Conservation (phyloP, 2,888 invertebrate species). For the Callosobruchus maculatus region DNA sequence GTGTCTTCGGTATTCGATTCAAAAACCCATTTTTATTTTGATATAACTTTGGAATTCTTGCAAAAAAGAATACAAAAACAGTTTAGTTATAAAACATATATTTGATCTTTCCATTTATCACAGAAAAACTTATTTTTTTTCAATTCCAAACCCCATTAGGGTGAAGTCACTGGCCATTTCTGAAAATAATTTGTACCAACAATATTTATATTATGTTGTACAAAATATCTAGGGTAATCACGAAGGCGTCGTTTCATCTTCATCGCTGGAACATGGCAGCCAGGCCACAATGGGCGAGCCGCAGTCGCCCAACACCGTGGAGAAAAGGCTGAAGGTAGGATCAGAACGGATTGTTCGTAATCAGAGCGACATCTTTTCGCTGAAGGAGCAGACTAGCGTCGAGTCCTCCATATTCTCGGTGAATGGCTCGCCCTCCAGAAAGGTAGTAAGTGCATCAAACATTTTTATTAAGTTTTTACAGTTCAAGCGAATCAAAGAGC, state of each 20-base stretch:
- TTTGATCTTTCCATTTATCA: no score
- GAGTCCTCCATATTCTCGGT: conserved; percentile 30
- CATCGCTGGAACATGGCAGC: background rate
- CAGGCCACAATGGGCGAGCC: background rate
- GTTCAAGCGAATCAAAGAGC: no score
- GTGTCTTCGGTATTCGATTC: no score
- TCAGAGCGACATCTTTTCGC: conserved; percentile 35
- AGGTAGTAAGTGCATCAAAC: conserved; percentile 10
- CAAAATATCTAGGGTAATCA: background rate
- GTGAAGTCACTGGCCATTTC: no score
- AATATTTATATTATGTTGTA: no score
- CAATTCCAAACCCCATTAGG: no score
- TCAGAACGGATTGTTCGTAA: conserved; percentile 23
- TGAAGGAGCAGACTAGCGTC: conserved; percentile 23
- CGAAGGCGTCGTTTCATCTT: background rate
- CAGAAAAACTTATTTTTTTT: no score
- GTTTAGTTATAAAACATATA: no score
- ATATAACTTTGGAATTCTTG: no score
- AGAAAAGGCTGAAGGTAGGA: conserved; percentile 8
- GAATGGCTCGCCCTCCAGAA: conserved; percentile 30
- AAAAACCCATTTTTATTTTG: no score
- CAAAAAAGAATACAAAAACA: no score
- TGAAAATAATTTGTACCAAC: no score
- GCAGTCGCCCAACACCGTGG: background rate
- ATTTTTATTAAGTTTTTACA: background rate